A percentile compares a stretch with the other conserved stretches of the same genome.
Evolutionary conservation across 2,797 vertebrate genomes (phyloP).

Genomic region (Pipistrellus nathusii): DNA sequence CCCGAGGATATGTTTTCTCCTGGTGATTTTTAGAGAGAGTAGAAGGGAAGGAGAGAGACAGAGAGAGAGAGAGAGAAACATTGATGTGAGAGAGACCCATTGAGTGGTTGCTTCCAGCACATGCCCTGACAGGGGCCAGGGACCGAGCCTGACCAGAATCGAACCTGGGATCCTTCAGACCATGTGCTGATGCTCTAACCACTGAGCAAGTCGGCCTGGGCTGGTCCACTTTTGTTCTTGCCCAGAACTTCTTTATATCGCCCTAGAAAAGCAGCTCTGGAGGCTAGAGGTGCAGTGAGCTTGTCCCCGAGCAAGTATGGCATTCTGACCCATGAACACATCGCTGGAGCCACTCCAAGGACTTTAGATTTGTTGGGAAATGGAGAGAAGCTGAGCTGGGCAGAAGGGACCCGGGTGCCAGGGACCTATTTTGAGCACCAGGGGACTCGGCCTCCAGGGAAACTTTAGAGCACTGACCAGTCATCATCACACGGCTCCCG

Average conservation of each 20-base stretch:
- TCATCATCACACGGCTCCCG: neutral
- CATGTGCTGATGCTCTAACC: no score
- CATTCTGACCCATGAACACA: neutral
- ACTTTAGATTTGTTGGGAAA: conserved; percentile 48
- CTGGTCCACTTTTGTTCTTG: neutral
- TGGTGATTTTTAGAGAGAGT: no score
- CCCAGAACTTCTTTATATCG: neutral
- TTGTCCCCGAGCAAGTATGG: neutral
- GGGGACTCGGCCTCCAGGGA: conserved; percentile 37
- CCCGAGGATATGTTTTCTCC: no score
- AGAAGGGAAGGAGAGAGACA: no score
- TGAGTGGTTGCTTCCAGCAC: no score
- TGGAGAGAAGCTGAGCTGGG: conserved; percentile 28
- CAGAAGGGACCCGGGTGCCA: neutral
- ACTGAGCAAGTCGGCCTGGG: no score
- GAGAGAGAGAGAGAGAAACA: no score
- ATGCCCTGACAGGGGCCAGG: no score
- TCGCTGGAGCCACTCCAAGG: neutral
- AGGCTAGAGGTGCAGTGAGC: neutral
- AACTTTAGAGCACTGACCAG: conserved; percentile 38
- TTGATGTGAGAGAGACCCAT: no score
- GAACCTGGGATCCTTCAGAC: no score
- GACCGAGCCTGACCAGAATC: no score
- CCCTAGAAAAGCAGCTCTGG: neutral
- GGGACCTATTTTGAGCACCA: conserved; percentile 61